Conservation (phyloP, 2,797 vertebrate species). For the Zenarchopterus dispar region DNA sequence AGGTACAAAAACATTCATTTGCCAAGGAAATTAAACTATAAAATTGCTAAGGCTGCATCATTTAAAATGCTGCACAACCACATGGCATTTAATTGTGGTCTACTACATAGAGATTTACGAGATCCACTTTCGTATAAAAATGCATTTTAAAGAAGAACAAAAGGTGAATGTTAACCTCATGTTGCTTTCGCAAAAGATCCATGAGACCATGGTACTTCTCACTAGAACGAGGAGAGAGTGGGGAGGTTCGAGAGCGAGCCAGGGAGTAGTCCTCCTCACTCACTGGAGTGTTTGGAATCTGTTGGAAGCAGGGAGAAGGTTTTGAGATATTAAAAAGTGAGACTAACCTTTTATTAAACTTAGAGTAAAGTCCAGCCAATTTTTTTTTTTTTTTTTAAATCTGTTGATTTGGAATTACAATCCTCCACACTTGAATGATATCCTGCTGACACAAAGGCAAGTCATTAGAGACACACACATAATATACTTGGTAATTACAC, state of each 20-base stretch:
- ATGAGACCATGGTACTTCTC: slow-evolving; percentile 87
- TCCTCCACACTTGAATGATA: slow-evolving; percentile 19
- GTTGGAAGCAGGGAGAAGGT: neutral
- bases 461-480: slow-evolving; percentile 42
- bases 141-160: neutral
- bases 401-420: slow-evolving; percentile 15
- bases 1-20: neutral
- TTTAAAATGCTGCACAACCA: slow-evolving; percentile 6
- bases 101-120: neutral
- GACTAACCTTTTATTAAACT: neutral
- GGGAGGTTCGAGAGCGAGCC: slow-evolving; percentile 78
- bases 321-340: neutral
- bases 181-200: slow-evolving; percentile 86
- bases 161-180: slow-evolving; percentile 72
- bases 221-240: slow-evolving; percentile 79
- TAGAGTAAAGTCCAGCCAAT: too few species aligned
- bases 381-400: too few species aligned
- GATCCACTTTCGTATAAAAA: neutral
- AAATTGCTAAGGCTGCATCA: neutral
- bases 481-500: slow-evolving; percentile 44
- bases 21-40: slow-evolving; percentile 1
- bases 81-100: neutral
- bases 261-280: slow-evolving; percentile 88
- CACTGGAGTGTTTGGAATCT: slow-evolving; percentile 88
- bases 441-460: slow-evolving; percentile 34